Evolutionary conservation across 1,140 invertebrate genomes (phyloP).

Genomic region (Notospermus geniculatus): DNA sequence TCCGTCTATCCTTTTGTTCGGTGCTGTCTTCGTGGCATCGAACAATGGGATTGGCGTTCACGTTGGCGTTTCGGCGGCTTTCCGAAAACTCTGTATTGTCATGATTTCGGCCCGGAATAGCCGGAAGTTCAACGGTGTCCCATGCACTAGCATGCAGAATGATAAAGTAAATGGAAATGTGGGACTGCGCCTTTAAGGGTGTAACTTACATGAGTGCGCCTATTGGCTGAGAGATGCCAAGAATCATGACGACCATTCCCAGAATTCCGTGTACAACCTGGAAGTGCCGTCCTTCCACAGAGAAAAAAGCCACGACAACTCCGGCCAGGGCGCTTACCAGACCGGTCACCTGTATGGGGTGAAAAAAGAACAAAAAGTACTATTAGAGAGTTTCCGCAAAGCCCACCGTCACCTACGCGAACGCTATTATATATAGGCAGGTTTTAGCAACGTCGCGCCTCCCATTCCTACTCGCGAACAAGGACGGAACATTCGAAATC

Average conservation of each 20-base stretch:
- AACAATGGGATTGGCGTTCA: too few species aligned
- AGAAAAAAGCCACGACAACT: conserved; percentile 19
- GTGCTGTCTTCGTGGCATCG: too few species aligned
- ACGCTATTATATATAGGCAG: too few species aligned
- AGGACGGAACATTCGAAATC: background rate
- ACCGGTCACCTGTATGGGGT: conserved; percentile 21
- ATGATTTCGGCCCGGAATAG: too few species aligned
- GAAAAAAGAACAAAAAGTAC: background rate
- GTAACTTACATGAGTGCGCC: conserved; percentile 24
- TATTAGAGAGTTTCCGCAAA: background rate
- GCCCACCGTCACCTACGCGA: too few species aligned
- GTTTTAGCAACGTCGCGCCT: background rate
- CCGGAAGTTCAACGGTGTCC: too few species aligned
- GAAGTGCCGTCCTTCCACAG: conserved; percentile 25
- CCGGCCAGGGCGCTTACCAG: conserved; percentile 20
- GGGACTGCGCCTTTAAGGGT: too few species aligned
- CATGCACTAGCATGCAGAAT: too few species aligned
- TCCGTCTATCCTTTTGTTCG: too few species aligned
- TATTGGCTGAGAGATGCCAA: conserved; percentile 24
- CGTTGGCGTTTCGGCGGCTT: too few species aligned
- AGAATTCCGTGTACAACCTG: conserved; percentile 24
- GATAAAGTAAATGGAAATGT: too few species aligned
- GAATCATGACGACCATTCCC: conserved; percentile 21
- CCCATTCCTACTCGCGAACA: background rate
- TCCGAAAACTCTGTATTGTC: too few species aligned